These are phyloP conservation scores for Girardinichthys multiradiatus DNA, from an alignment of 2,113 vertebrate genomes.

Conservation along the genomic window DNA sequence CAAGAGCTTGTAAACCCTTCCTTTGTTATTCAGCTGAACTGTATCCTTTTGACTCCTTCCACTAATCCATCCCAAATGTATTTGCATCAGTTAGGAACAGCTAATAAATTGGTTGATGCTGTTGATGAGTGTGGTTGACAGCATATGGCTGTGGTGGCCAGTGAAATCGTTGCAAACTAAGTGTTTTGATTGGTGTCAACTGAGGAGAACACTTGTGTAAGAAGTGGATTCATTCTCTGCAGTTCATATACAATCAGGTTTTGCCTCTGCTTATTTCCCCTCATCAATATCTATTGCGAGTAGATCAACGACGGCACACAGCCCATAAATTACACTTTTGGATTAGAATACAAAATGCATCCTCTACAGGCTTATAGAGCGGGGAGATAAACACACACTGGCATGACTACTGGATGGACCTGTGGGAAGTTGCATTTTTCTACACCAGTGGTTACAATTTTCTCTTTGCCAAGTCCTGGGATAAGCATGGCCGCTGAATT, in stretches of 20 bases:
- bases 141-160: slow-evolving; percentile 14
- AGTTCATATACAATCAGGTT: neutral
- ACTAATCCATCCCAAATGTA: slow-evolving; percentile 38
- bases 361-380: neutral
- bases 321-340: slow-evolving; percentile 27
- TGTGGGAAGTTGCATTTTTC: slow-evolving; percentile 16
- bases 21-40: neutral
- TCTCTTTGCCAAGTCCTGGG: slow-evolving; percentile 12
- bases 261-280: slow-evolving; percentile 6
- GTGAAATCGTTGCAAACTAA: slow-evolving; percentile 20
- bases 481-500: slow-evolving; percentile 2
- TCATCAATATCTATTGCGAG: slow-evolving; percentile 11
- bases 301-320: slow-evolving; percentile 17
- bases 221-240: neutral
- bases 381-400: slow-evolving; percentile 13
- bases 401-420: slow-evolving; percentile 20
- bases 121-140: slow-evolving; percentile 28
- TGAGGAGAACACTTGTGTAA: neutral
- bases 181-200: slow-evolving; percentile 4
- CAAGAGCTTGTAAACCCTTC: neutral
- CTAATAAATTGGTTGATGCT: slow-evolving; percentile 57
- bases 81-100: slow-evolving; percentile 42
- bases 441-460: slow-evolving; percentile 22
- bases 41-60: slow-evolving; percentile 22
- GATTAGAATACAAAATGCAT: slow-evolving; percentile 38